phyloP scores from a whole-genome alignment of 2,113 vertebrate genomes.

The Brachypodius melanocephalos region DNA sequence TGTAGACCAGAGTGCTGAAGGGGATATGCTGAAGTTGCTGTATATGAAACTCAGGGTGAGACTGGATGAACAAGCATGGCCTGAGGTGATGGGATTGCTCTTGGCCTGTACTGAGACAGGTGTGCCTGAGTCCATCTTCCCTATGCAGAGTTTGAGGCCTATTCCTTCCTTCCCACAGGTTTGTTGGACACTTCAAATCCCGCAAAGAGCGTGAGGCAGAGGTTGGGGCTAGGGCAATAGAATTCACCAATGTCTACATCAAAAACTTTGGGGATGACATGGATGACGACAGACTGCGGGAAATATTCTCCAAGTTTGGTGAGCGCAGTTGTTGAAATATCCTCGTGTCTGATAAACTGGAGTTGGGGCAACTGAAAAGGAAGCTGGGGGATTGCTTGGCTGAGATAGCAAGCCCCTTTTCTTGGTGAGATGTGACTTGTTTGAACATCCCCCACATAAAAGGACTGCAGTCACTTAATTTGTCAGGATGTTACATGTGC shows the following conservation, averaged over 20 bases:
- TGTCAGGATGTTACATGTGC: rapidly evolving
- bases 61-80: not conserved
- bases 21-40: not conserved
- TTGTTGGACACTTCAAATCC: constrained; percentile 96
- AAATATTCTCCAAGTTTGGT: constrained; percentile 89
- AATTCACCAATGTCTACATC: constrained; percentile 95
- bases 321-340: not conserved
- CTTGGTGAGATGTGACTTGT: rapidly evolving
- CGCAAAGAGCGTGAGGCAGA: constrained; percentile 90
- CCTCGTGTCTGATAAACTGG: rapidly evolving
- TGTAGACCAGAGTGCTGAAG: too few relatives aligned
- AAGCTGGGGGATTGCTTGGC: not conserved
- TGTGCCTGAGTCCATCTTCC: not conserved
- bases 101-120: not conserved
- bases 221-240: constrained; percentile 81
- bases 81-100: not conserved
- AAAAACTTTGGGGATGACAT: constrained; percentile 91
- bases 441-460: not conserved
- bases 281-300: constrained; percentile 81
- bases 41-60: not conserved
- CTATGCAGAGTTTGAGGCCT: not conserved
- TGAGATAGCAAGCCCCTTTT: not conserved
- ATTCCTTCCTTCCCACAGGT: constrained; percentile 71
- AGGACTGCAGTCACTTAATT: not conserved
- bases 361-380: not conserved